Base-by-base conservation (phyloP, 2,113 vertebrate genomes). In the Tragulus kanchil region DNA sequence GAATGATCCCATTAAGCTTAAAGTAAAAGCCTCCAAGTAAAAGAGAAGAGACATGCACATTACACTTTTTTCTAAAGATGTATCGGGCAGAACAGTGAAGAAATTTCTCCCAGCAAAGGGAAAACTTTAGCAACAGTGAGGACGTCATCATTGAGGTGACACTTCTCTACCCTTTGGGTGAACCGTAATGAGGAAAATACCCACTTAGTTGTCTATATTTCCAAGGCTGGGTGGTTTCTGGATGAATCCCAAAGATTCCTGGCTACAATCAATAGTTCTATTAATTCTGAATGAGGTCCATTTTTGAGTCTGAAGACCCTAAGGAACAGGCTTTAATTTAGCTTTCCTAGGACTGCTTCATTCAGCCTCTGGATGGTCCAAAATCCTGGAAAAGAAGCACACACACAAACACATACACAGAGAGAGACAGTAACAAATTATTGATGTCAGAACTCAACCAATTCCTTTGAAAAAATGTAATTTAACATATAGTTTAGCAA, bases 201-300 rank as follows among this genome's bases (percentile, higher is more conserved):
- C n/a, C 23, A 8, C 64, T 64, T 25, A 93, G 16, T 36, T 13
- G 4, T 69, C 71, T 54, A 1, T 3, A 31, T n/a, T 42, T 31
- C 71, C 25, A 56, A 67, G 56, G 13, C 58, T n/a, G 10, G 23
- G n/a, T 59, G 31, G 36, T 56, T 54, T 89, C 65, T n/a, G 45
- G 50, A 48, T 26, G 26, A 87, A 78, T 31, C 56, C 25, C 50
- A 75, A 56, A 82, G 26, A n/a, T 11, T 71, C 14, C 17, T 25
- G 14, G 15, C 10, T 64, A 61, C 59, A 42, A 17, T 26, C 8
- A 19, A 11, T 21, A n/a, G 31, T 58, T 90, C 13, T 4, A 26
- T 31, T 21, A 82, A 81, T 90, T 90, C 26, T 45, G 45, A 95
- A 17, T 58, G 78, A 45, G 13, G 11, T 50, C 96, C 26, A 62